phyloP scores from a whole-genome alignment of 2,113 vertebrate genomes.

The Tinamus guttatus region DNA sequence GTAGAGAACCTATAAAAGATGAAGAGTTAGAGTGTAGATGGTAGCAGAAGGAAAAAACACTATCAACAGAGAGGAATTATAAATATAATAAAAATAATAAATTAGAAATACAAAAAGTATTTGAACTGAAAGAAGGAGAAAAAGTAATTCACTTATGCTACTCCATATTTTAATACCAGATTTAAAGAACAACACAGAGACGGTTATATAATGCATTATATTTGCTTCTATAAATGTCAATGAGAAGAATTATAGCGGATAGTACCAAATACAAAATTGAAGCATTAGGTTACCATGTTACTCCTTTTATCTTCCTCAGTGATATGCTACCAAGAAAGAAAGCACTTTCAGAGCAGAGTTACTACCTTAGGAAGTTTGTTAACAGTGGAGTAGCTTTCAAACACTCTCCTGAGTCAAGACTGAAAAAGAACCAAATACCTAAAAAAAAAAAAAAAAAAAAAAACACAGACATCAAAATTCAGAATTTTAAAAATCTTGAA shows the following conservation, averaged over 20 bases:
- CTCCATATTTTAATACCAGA: background rate
- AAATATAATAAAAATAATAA: background rate
- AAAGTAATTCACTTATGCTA: background rate
- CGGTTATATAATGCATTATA: background rate
- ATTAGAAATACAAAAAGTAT: background rate
- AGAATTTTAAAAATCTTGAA: background rate
- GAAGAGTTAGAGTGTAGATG: background rate
- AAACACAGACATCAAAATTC: background rate
- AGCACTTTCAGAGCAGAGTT: background rate
- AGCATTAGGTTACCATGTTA: background rate
- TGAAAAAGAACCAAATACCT: background rate
- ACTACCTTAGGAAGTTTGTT: background rate
- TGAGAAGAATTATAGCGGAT: background rate
- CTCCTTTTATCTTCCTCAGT: background rate
- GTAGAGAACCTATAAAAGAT: background rate
- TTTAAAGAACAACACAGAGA: background rate
- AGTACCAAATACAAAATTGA: background rate
- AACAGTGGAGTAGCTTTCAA: background rate
- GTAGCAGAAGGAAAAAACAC: background rate
- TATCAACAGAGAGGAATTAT: background rate
- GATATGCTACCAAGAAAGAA: background rate
- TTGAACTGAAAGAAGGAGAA: background rate
- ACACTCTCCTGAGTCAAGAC: background rate
- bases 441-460: background rate
- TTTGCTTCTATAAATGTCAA: background rate